phyloP scores from a whole-genome alignment of 2,113 vertebrate genomes.

The Panthera tigris region DNA sequence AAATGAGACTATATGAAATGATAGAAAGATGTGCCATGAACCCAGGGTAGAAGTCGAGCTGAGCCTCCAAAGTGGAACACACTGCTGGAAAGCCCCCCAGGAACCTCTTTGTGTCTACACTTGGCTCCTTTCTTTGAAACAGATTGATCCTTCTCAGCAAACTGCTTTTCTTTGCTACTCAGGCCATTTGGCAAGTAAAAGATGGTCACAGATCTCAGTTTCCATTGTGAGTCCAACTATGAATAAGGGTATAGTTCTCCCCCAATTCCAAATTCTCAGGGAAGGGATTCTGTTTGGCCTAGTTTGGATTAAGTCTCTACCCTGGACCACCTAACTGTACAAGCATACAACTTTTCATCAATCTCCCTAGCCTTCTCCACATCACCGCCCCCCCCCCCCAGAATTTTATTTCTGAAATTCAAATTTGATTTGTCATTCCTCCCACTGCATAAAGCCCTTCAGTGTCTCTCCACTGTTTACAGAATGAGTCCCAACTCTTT shows the following conservation, averaged over 20 bases:
- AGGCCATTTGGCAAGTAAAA: neutral
- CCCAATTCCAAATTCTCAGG: neutral
- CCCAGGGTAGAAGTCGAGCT: neutral
- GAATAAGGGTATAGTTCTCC: neutral
- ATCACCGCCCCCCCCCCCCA: neutral
- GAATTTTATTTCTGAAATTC: constrained; percentile 24
- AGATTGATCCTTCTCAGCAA: neutral
- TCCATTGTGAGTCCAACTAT: neutral
- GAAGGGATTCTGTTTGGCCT: neutral
- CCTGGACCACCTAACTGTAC: neutral
- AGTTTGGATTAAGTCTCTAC: neutral
- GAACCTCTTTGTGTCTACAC: neutral
- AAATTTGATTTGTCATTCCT: neutral
- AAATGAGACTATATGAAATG: neutral
- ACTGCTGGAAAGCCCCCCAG: neutral
- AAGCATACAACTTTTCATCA: neutral
- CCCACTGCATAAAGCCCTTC: neutral
- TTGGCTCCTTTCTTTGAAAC: neutral
- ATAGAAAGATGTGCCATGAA: neutral
- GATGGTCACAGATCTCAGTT: neutral
- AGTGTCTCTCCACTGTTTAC: neutral
- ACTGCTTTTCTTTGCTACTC: constrained; percentile 34
- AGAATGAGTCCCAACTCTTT: neutral
- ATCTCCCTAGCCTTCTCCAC: neutral
- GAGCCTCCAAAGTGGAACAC: neutral